Conservation (phyloP, 2,113 vertebrate genomes). For the Sorex fumeus region DNA sequence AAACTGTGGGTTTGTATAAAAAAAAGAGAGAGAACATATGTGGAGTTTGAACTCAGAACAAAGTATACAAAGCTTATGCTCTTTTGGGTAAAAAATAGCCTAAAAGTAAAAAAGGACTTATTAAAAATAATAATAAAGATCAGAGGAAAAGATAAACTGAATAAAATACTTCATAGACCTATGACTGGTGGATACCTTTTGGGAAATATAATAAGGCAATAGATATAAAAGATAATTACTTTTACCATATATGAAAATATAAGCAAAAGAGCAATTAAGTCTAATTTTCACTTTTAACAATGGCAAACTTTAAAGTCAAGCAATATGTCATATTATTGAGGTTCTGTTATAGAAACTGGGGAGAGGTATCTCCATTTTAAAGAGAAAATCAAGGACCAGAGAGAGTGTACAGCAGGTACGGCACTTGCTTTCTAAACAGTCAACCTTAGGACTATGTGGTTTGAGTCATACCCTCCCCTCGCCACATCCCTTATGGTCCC, state of each 20-base stretch:
- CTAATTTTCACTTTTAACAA: background rate
- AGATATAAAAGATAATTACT: background rate
- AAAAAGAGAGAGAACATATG: no score
- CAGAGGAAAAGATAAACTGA: background rate
- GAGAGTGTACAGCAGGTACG: no score
- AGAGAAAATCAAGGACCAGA: no score
- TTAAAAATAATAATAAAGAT: background rate
- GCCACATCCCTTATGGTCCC: no score
- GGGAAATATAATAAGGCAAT: background rate
- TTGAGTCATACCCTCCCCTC: no score
- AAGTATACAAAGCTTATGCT: background rate
- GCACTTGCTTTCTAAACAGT: no score
- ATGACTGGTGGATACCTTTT: background rate
- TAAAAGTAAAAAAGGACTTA: background rate
- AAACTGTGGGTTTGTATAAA: background rate
- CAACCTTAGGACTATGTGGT: no score
- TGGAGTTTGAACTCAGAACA: background rate
- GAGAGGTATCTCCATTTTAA: background rate
- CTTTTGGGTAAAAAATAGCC: background rate
- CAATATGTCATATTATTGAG: background rate
- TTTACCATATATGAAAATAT: background rate
- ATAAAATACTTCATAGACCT: background rate
- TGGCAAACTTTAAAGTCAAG: background rate
- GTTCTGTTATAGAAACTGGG: background rate
- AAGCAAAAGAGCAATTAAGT: slow-evolving; percentile 6